Conservation (phyloP, 1,140 invertebrate genomes). For the Diorhabda carinulata region DNA sequence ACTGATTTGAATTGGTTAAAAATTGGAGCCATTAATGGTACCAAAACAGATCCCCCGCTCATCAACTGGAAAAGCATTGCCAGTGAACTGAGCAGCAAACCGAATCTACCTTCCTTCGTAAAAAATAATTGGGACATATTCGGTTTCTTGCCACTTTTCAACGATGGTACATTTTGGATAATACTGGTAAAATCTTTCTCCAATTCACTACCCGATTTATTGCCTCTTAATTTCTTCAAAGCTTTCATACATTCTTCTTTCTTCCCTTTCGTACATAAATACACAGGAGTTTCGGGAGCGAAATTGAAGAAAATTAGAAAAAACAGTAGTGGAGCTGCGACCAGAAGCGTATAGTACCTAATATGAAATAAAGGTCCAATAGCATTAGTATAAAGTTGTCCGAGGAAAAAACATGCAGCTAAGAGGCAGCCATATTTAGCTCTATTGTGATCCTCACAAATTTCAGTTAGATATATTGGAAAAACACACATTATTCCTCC, state of each 20-base stretch:
- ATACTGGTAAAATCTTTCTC: conserved; percentile 58
- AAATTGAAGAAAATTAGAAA: conserved; percentile 66
- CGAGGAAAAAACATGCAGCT: conserved; percentile 48
- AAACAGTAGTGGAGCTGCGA: conserved; percentile 56
- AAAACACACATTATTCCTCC: conserved; percentile 50
- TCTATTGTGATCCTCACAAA: conserved; percentile 44
- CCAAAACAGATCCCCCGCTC: conserved; percentile 58
- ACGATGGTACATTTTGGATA: conserved; percentile 47
- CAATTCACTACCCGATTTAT: conserved; percentile 52
- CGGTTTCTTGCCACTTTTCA: conserved; percentile 48
- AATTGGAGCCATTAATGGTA: conserved; percentile 5
- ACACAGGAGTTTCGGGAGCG: conserved; percentile 81
- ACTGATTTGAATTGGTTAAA: not conserved
- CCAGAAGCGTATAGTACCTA: conserved; percentile 59
- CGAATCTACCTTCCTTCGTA: conserved; percentile 56
- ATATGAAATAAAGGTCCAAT: conserved; percentile 61
- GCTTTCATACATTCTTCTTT: conserved; percentile 59
- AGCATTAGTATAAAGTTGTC: conserved; percentile 48
- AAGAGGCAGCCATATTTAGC: conserved; percentile 57
- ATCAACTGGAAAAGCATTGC: conserved; percentile 72
- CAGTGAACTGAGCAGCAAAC: conserved; percentile 64
- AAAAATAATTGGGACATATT: conserved; percentile 56
- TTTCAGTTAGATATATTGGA: conserved; percentile 53
- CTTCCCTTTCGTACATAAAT: conserved; percentile 56
- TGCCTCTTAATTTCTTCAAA: conserved; percentile 63